These are phyloP conservation scores for Boloria selene DNA, from an alignment of 2,888 invertebrate species.

Conservation along the genomic window DNA sequence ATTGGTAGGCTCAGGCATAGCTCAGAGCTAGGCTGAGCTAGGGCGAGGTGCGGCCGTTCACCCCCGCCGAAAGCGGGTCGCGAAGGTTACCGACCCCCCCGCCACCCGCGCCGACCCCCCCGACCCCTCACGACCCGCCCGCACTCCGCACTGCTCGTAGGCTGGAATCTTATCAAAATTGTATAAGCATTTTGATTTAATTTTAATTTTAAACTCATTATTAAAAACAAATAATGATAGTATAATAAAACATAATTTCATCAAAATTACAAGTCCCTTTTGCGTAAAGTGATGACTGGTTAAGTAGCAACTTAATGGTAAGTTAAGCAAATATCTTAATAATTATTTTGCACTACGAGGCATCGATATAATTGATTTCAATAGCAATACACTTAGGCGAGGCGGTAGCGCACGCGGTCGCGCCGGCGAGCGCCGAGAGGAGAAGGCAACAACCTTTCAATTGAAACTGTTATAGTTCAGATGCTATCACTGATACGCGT, in stretches of 20 bases:
- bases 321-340: too few relatives aligned
- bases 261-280: too few relatives aligned
- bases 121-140: slow-evolving; percentile 43
- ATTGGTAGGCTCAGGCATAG: slow-evolving; percentile 24
- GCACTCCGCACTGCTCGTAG: slow-evolving; percentile 7
- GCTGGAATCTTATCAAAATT: slow-evolving; percentile 20
- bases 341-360: too few relatives aligned
- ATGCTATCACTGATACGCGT: slow-evolving; percentile 20
- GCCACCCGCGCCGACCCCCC: slow-evolving; percentile 46
- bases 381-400: not conserved
- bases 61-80: slow-evolving; percentile 76
- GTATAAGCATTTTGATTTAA: slow-evolving; percentile 6
- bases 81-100: slow-evolving; percentile 43
- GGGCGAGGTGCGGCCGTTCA: slow-evolving; percentile 67
- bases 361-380: too few relatives aligned
- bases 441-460: slow-evolving; percentile 32
- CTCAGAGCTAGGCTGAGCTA: slow-evolving; percentile 33
- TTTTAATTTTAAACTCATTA: too few relatives aligned
- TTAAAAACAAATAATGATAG: too few relatives aligned
- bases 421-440: slow-evolving; percentile 4
- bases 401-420: slow-evolving; percentile 10
- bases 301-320: too few relatives aligned
- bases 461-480: slow-evolving; percentile 30
- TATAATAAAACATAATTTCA: not conserved
- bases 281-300: too few relatives aligned